phyloP scores from a whole-genome alignment of 2,888 invertebrate genomes.

The Tetramorium bicarinatum region DNA sequence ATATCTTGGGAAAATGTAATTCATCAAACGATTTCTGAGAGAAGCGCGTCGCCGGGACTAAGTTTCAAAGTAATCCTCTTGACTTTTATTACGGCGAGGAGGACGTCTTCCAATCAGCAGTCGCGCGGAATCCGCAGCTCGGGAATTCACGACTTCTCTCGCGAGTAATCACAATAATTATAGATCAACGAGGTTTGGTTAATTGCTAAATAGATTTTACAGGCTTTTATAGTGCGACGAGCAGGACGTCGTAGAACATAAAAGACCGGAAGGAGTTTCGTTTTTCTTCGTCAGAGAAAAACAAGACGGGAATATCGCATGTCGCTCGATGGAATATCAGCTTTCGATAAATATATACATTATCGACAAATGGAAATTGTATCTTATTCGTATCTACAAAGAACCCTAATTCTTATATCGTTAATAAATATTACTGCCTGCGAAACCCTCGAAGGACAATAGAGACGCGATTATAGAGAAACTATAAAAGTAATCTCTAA shows the following conservation, averaged over 20 bases:
- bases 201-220: constrained; percentile 21
- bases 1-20: constrained; percentile 35
- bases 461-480: not conserved
- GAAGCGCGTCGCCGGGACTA: constrained; percentile 22
- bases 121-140: constrained; percentile 27
- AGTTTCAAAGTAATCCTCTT: constrained; percentile 54
- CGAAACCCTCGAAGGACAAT: not conserved
- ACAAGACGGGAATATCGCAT: not conserved
- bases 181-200: not conserved
- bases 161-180: constrained; percentile 11
- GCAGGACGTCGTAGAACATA: not conserved
- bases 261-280: not conserved
- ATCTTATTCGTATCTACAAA: not conserved
- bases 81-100: constrained; percentile 39
- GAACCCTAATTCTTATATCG: not conserved
- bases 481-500: constrained; percentile 14
- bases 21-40: constrained; percentile 37
- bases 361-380: not conserved
- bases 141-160: constrained; percentile 12
- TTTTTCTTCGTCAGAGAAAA: not conserved
- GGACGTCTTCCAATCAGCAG: constrained; percentile 34
- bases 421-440: not conserved
- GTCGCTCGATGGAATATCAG: not conserved
- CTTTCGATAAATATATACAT: not conserved
- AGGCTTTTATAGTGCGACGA: not conserved